These are phyloP conservation scores for Dysidea cf. avara DNA, from an alignment of 37 sponge, comb jelly and placozoan genomes.

Conservation along the genomic window DNA sequence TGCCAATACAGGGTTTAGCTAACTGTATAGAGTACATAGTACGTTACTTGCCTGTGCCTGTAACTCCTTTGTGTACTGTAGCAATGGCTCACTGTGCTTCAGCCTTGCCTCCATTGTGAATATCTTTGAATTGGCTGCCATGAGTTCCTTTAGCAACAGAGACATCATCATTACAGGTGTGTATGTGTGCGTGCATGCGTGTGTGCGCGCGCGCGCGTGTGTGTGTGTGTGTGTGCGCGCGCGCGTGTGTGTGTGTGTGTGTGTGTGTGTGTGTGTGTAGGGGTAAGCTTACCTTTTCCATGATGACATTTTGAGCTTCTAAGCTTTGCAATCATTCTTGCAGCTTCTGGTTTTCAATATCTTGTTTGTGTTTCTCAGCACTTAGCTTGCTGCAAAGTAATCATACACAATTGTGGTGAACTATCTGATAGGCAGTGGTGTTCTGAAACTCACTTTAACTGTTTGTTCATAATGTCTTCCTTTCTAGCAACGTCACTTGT, in stretches of 20 bases:
- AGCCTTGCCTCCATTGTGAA: conserved; percentile 28
- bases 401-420: too few species aligned
- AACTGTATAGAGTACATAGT: conserved; percentile 2
- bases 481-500: too few species aligned
- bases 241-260: too few species aligned
- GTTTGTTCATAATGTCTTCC: too few species aligned
- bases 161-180: background rate
- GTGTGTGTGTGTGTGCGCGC: too few species aligned
- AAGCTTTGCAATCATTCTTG: conserved; percentile 8
- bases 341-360: conserved; percentile 16
- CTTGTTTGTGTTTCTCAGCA: conserved; percentile 4
- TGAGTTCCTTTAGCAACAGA: conserved; percentile 16
- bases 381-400: background rate
- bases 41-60: conserved; percentile 19
- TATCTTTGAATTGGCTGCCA: conserved; percentile 12
- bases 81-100: conserved; percentile 21
- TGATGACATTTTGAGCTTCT: background rate
- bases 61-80: conserved; percentile 17
- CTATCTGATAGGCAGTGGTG: too few species aligned
- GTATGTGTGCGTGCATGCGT: too few species aligned
- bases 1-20: conserved; percentile 37
- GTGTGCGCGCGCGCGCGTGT: too few species aligned
- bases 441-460: too few species aligned
- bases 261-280: background rate
- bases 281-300: conserved; percentile 18